Base-by-base conservation (phyloP, 2,113 vertebrate species). In the Panthera tigris region DNA sequence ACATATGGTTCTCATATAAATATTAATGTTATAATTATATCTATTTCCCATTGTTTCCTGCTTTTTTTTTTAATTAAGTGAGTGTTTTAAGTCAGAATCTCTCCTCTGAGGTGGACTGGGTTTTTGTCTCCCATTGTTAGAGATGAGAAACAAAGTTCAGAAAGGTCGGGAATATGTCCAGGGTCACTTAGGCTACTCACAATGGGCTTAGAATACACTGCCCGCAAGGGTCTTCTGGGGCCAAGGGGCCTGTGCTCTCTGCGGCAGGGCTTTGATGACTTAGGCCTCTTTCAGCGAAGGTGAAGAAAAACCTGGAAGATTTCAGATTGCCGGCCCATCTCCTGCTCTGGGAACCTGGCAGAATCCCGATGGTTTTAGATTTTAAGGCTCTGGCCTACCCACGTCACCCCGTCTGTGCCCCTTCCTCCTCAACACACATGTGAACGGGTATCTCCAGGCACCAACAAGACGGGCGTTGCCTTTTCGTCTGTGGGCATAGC, bases 231-330 rank as follows among this genome's bases (percentile, higher is more conserved):
- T 23, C 73, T 33, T 39, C 74, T 11, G 19, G 55, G 48, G 8
- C 6, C 0, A 0, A 12, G 27, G 52, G 36, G 5, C n/a, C 19
- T 5, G 0, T 4, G 57, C 65, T 55, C 4, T 41, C 61, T n/a
- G 3, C 13, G 13, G 14, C 39, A 11, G 18, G 4, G 36, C 82
- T 65, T 29, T 10, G 65, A 33, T 9, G 7, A 48, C 21, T 18
- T 27, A 63, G 79, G 19, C n/a, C 55, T 57, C 74, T 18, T 71
- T 86, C 18, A 78, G 41, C 21, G 36, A 93, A 81, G 39, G 50
- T 13, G 19, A 52, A 52, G 79, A 80, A 61, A 83, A 66, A 10
- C 33, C 9, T 12, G 21, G 36, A 71, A 7, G 74, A 4, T 73
- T 95, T 73, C 55, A 31, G 25, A 2, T 3, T 55, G 29, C 79